A percentile compares a stretch with the other conserved stretches of the same genome.
phyloP scores from a whole-genome alignment of 2,797 vertebrate species.

The Spinibarbus caldwelli region DNA sequence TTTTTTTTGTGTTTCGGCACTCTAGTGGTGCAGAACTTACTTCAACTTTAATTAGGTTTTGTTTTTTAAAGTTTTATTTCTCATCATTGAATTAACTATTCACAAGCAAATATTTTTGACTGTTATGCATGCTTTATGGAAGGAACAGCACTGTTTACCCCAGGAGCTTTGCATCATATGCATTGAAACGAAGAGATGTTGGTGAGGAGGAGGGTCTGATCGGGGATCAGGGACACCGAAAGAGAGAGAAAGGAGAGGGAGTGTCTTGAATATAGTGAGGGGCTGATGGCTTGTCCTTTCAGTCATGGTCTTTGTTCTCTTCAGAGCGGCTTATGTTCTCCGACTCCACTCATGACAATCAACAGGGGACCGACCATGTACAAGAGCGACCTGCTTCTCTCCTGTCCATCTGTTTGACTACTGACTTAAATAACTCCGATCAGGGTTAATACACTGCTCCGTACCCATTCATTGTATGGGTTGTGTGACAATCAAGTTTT shows the following conservation, averaged over 20 bases:
- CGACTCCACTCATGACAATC: constrained; percentile 57
- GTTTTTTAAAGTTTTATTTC: not conserved
- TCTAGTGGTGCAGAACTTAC: not conserved
- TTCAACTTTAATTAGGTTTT: not conserved
- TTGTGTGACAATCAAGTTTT: not conserved
- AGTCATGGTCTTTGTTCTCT: constrained; percentile 76
- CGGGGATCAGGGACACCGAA: constrained; percentile 65
- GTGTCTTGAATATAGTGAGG: constrained; percentile 63
- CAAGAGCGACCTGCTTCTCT: constrained; percentile 37
- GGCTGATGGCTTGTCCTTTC: constrained; percentile 70
- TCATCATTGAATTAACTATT: not conserved
- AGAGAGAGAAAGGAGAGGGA: constrained; percentile 54
- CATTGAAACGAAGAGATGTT: constrained; percentile 20
- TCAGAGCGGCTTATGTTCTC: constrained; percentile 68
- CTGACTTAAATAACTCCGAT: constrained; percentile 28
- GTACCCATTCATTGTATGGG: not conserved
- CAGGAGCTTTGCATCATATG: not conserved
- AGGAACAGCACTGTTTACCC: constrained; percentile 56
- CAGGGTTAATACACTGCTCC: not conserved
- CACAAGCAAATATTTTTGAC: not conserved
- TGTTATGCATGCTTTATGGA: not conserved
- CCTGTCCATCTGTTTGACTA: constrained; percentile 16
- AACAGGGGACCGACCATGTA: constrained; percentile 58
- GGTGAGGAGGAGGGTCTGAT: constrained; percentile 55
- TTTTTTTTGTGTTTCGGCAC: not conserved